phyloP scores from a whole-genome alignment of 2,888 invertebrate species.

The Electrophaes corylata region DNA sequence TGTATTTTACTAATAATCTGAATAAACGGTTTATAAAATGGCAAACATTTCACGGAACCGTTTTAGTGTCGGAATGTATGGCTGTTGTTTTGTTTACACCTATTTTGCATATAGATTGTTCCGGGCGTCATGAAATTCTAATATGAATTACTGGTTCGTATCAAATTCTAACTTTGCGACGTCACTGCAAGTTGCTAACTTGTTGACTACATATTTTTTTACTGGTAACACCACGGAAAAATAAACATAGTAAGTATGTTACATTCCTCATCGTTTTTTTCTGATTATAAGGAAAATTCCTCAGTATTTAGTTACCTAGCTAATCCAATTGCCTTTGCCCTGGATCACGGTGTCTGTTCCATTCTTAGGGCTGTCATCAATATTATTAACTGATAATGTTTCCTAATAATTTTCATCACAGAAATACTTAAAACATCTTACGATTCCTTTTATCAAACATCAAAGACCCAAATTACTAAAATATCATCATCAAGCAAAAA shows the following conservation, averaged over 20 bases:
- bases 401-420: not conserved
- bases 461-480: not conserved
- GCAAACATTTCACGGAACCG: slow-evolving; percentile 38
- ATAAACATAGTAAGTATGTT: too few relatives aligned
- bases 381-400: not conserved
- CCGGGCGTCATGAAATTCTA: slow-evolving; percentile 65
- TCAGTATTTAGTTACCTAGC: slow-evolving; percentile 2
- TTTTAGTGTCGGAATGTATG: slow-evolving; percentile 48
- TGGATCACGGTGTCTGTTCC: not conserved
- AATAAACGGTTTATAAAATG: slow-evolving; percentile 36
- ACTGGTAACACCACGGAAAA: too few relatives aligned
- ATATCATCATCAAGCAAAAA: slow-evolving; percentile 15
- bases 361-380: slow-evolving; percentile 3
- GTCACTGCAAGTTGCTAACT: slow-evolving; percentile 26
- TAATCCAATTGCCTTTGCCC: slow-evolving; percentile 5
- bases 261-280: too few relatives aligned
- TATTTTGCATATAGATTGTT: slow-evolving; percentile 73
- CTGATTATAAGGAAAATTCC: slow-evolving; percentile 1
- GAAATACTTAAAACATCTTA: not conserved
- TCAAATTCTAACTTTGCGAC: slow-evolving; percentile 54
- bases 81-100: slow-evolving; percentile 64
- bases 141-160: slow-evolving; percentile 60
- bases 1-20: slow-evolving; percentile 37
- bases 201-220: slow-evolving; percentile 15
- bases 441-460: not conserved